These are phyloP conservation scores for Macropis europaea DNA, from an alignment of 2,888 invertebrate species.

Conservation along the genomic window DNA sequence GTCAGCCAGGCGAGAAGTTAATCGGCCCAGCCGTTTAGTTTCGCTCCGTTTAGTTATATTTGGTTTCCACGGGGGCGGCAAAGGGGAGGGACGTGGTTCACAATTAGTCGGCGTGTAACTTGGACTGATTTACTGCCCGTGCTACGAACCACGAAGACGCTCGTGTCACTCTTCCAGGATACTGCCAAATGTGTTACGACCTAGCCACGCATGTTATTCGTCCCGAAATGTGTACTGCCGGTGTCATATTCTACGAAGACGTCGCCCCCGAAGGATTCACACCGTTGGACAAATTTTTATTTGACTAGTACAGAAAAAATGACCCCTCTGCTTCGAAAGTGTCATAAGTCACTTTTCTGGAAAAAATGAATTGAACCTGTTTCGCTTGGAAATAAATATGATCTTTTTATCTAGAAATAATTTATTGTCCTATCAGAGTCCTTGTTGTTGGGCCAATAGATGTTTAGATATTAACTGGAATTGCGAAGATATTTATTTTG, in stretches of 20 bases:
- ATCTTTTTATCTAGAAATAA: too few relatives aligned
- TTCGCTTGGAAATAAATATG: too few relatives aligned
- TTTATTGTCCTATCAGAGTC: too few relatives aligned
- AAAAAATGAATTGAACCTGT: too few relatives aligned
- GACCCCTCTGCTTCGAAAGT: too few relatives aligned
- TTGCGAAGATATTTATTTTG: too few relatives aligned
- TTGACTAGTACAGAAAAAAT: too few relatives aligned
- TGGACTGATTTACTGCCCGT: constrained; percentile 74
- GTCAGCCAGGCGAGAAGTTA: constrained; percentile 66
- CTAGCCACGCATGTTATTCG: constrained; percentile 2
- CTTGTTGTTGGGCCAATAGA: too few relatives aligned
- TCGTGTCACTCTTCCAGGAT: constrained; percentile 58
- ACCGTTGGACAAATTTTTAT: too few relatives aligned
- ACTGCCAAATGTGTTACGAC: constrained; percentile 37
- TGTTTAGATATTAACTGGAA: too few relatives aligned
- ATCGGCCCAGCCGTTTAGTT: constrained; percentile 75
- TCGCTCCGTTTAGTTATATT: constrained; percentile 78
- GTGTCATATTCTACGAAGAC: not conserved
- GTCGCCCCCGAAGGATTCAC: not conserved
- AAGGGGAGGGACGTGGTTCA: constrained; percentile 69
- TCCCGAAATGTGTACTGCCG: not conserved
- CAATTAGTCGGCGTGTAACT: constrained; percentile 79
- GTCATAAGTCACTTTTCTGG: too few relatives aligned
- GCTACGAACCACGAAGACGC: constrained; percentile 47
- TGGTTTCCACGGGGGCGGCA: constrained; percentile 71